phyloP scores from a whole-genome alignment of 2,888 invertebrate genomes.

The Seira musarum region DNA sequence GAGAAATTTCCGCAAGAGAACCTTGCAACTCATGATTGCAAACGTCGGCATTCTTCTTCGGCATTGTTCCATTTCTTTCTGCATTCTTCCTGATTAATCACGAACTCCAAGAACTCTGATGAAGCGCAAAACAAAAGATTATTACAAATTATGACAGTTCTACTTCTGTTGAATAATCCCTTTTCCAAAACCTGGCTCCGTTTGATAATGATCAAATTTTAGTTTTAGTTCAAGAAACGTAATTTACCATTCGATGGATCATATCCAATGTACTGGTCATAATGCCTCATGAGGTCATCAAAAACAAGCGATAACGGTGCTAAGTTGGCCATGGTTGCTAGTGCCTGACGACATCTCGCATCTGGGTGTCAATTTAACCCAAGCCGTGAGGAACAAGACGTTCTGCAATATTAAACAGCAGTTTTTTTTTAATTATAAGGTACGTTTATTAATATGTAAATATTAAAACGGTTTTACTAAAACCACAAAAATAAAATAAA shows the following conservation, averaged over 20 bases:
- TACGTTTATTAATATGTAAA: neutral
- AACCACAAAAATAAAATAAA: neutral
- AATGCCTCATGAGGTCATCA: slow-evolving; percentile 73
- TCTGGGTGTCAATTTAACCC: neutral
- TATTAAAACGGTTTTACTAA: neutral
- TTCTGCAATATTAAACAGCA: neutral
- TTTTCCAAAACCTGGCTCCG: too few relatives aligned
- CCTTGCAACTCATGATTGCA: slow-evolving; percentile 82
- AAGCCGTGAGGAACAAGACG: neutral
- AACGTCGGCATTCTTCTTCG: slow-evolving; percentile 81
- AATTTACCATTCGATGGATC: slow-evolving; percentile 72
- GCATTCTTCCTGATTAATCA: slow-evolving; percentile 82
- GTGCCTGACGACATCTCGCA: slow-evolving; percentile 16
- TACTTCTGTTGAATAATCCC: neutral
- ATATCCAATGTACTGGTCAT: slow-evolving; percentile 71
- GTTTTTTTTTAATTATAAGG: neutral
- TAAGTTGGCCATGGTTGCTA: slow-evolving; percentile 16
- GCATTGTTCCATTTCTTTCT: slow-evolving; percentile 80
- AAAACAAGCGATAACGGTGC: slow-evolving; percentile 68
- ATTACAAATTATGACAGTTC: neutral
- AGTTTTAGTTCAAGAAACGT: neutral
- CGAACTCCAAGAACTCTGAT: slow-evolving; percentile 82
- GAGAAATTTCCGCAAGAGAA: slow-evolving; percentile 81
- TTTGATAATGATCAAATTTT: neutral
- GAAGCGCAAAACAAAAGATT: neutral